Conservation (phyloP, 2,113 vertebrate species). For the Baryphthengus martii region DNA sequence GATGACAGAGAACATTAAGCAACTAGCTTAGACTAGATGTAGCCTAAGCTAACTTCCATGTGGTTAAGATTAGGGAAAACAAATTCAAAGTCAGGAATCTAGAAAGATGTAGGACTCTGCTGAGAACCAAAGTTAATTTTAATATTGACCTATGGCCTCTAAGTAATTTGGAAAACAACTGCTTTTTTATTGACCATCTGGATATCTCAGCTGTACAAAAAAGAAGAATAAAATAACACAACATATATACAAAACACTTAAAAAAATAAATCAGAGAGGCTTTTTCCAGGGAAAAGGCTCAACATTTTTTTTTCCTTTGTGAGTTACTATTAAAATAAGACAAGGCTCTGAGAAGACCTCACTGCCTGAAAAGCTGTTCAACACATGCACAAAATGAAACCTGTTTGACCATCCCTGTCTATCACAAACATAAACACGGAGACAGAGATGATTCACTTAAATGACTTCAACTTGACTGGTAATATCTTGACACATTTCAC, state of each 20-base stretch:
- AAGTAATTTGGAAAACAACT: not conserved
- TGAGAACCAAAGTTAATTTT: not conserved
- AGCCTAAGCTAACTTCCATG: not conserved
- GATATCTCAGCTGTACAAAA: not conserved
- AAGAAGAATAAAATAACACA: not conserved
- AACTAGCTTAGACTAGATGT: not conserved
- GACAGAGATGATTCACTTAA: constrained; percentile 31
- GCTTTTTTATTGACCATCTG: not conserved
- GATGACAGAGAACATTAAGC: not conserved
- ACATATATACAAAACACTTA: not conserved
- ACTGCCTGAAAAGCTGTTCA: not conserved
- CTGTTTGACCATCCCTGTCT: not conserved
- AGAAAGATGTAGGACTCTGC: not conserved
- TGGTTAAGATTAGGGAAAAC: not conserved
- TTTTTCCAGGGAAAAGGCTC: not conserved
- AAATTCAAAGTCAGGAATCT: not conserved
- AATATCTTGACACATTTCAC: constrained; percentile 46
- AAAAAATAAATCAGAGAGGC: not conserved
- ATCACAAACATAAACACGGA: not conserved
- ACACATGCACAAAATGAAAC: not conserved
- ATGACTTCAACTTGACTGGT: constrained; percentile 21
- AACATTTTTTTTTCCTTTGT: not conserved
- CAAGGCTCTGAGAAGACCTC: not conserved
- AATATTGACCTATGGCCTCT: not conserved
- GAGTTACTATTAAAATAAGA: not conserved